Evolutionary conservation across 1,140 invertebrate genomes (phyloP).

Genomic region (Cylas formicarius): DNA sequence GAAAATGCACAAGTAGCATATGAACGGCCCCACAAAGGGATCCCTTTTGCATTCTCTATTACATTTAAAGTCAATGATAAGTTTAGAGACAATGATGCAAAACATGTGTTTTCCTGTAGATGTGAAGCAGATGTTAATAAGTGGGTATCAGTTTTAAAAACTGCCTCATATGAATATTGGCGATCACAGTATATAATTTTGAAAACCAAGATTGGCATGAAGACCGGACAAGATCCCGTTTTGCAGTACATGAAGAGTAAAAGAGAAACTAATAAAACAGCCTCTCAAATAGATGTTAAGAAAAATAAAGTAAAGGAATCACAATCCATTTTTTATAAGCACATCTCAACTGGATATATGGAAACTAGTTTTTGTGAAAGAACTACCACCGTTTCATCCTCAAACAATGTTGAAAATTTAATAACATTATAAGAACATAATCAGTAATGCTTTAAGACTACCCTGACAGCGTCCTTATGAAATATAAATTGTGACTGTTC

Average conservation of each 20-base stretch:
- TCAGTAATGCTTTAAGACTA: no score
- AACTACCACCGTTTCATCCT: conserved; percentile 12
- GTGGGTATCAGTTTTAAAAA: conserved; percentile 39
- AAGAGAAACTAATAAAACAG: conserved; percentile 11
- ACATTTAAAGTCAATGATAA: conserved; percentile 20
- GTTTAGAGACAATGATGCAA: conserved; percentile 34
- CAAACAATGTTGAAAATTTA: conserved; percentile 26
- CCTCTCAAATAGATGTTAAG: conserved; percentile 23
- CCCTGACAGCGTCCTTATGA: not conserved
- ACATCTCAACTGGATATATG: conserved; percentile 22
- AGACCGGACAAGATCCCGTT: conserved; percentile 36
- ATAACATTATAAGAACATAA: conserved; percentile 20
- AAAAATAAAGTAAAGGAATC: conserved; percentile 30
- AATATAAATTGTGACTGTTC: not conserved
- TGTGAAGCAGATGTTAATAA: conserved; percentile 38
- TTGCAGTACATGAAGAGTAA: conserved; percentile 32
- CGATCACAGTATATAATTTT: conserved; percentile 35
- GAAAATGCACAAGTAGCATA: conserved; percentile 39
- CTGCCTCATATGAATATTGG: conserved; percentile 40
- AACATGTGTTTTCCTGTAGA: conserved; percentile 40
- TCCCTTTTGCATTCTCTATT: conserved; percentile 7
- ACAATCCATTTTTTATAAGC: conserved; percentile 35
- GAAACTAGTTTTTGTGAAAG: conserved; percentile 22
- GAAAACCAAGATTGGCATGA: conserved; percentile 38
- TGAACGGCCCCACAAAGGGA: conserved; percentile 35